phyloP scores from a whole-genome alignment of 2,888 invertebrate species.

The Hirtodrosophila confusa region DNA sequence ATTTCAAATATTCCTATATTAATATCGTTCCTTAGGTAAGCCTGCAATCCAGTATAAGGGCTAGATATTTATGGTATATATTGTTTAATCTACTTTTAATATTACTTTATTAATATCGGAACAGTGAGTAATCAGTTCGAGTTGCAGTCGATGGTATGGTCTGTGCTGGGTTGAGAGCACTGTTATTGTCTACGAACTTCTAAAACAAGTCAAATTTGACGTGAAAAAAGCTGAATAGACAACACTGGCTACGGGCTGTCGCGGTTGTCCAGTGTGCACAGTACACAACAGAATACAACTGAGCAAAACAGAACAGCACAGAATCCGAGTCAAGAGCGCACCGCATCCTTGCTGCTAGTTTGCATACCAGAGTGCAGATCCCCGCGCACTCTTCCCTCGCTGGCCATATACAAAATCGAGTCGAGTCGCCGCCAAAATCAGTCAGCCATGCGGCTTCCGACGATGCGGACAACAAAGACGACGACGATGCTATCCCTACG shows the following conservation, averaged over 20 bases:
- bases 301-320: constrained; percentile 26
- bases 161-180: too few relatives aligned
- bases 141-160: too few relatives aligned
- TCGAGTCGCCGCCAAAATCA: constrained; percentile 55
- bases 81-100: too few relatives aligned
- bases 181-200: too few relatives aligned
- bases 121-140: too few relatives aligned
- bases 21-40: too few relatives aligned
- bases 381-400: neutral
- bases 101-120: too few relatives aligned
- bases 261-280: constrained; percentile 14
- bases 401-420: constrained; percentile 5
- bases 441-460: constrained; percentile 75
- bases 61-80: too few relatives aligned
- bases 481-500: constrained; percentile 81
- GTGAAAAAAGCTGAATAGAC: too few relatives aligned
- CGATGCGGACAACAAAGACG: constrained; percentile 30
- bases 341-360: constrained; percentile 76
- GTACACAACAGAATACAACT: constrained; percentile 19
- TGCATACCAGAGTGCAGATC: constrained; percentile 68
- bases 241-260: constrained; percentile 4
- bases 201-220: too few relatives aligned
- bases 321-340: constrained; percentile 35
- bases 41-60: too few relatives aligned
- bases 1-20: too few relatives aligned